phyloP scores from a whole-genome alignment of 2,797 vertebrate species.

The Hozukius guyotensis region DNA sequence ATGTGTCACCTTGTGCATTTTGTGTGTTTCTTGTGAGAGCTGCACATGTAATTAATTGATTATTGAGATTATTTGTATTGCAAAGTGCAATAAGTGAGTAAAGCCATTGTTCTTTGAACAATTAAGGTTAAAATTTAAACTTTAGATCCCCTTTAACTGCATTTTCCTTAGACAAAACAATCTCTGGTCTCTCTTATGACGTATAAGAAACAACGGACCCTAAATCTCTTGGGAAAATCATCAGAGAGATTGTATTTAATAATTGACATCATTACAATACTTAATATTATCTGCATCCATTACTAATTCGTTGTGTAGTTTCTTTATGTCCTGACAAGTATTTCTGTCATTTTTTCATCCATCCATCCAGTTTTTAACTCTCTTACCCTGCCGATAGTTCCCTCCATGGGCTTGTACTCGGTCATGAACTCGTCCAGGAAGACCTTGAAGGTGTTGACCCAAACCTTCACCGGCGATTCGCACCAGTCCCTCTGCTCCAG shows the following conservation, averaged over 20 bases:
- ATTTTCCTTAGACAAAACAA: background rate
- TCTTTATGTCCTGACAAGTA: background rate
- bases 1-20: background rate
- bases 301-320: background rate
- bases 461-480: conserved; percentile 95
- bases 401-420: conserved; percentile 91
- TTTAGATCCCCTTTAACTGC: background rate
- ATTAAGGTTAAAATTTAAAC: background rate
- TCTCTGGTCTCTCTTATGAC: background rate
- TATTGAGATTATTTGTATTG: background rate
- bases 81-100: background rate
- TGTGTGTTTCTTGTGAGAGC: background rate
- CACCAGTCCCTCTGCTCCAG: conserved; percentile 93
- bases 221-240: background rate
- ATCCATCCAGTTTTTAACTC: background rate
- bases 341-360: background rate
- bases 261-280: background rate
- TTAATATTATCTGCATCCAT: background rate
- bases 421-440: conserved; percentile 98
- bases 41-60: background rate
- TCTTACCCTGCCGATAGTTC: conserved; percentile 85
- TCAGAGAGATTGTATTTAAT: background rate
- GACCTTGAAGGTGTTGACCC: conserved; percentile 98
- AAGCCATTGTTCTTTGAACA: background rate
- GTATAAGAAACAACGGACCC: background rate